phyloP scores from a whole-genome alignment of 2,113 vertebrate genomes.

The pig (Sus scrofa) region T2T-Sscrofa CM000824.6:34994501-34995000 shows the following conservation, averaged over 20 bases:
- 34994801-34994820: not conserved
- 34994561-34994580: no score
- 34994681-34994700: not conserved
- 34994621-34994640: no score
- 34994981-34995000: not conserved
- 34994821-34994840: not conserved
- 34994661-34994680: no score
- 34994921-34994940: not conserved
- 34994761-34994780: not conserved
- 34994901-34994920: not conserved
- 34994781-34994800: not conserved
- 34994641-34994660: no score
- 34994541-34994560: no score
- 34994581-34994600: no score
- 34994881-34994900: not conserved
- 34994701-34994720: not conserved
- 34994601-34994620: no score
- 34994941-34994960: not conserved
- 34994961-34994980: not conserved
- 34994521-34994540: no score
- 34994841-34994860: not conserved
- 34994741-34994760: not conserved
- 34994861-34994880: not conserved
- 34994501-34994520: no score
- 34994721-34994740: not conserved